Conservation (phyloP, 2,797 vertebrate species). For the Phalanger gymnotis region DNA sequence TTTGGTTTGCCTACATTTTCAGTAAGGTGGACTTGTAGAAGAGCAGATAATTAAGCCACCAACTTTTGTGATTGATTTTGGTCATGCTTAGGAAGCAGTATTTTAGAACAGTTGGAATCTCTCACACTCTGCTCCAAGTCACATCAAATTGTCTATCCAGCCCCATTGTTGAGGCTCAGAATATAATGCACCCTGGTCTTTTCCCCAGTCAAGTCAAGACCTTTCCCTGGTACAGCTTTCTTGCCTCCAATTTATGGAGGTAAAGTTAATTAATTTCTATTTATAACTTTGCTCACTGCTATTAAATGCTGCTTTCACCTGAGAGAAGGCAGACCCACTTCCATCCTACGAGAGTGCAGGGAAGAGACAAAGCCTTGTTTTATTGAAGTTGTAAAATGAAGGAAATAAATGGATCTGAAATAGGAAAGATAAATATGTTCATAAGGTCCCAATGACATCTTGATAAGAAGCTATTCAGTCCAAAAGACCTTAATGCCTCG, state of each 20-base stretch:
- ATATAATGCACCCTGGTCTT: neutral
- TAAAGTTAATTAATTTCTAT: slow-evolving; percentile 1
- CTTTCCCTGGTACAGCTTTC: neutral
- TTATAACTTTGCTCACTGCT: neutral
- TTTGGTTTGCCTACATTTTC: neutral
- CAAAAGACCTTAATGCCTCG: neutral
- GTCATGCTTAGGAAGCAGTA: neutral
- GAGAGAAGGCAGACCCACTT: neutral
- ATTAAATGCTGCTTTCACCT: slow-evolving; percentile 1
- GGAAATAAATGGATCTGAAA: slow-evolving; percentile 6
- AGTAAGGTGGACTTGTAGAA: neutral
- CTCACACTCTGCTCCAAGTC: neutral
- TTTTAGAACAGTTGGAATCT: neutral
- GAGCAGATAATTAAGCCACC: neutral
- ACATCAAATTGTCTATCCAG: neutral
- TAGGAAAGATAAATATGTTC: neutral
- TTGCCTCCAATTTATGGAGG: neutral
- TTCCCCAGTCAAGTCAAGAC: neutral
- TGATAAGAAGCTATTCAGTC: neutral
- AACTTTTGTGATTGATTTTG: neutral
- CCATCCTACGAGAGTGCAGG: neutral
- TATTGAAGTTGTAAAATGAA: slow-evolving; percentile 3
- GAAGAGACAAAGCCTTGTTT: neutral
- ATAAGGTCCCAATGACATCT: neutral
- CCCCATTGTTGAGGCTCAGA: neutral